Conservation (phyloP, 1,140 invertebrate genomes). For the Euschistus heros region DNA sequence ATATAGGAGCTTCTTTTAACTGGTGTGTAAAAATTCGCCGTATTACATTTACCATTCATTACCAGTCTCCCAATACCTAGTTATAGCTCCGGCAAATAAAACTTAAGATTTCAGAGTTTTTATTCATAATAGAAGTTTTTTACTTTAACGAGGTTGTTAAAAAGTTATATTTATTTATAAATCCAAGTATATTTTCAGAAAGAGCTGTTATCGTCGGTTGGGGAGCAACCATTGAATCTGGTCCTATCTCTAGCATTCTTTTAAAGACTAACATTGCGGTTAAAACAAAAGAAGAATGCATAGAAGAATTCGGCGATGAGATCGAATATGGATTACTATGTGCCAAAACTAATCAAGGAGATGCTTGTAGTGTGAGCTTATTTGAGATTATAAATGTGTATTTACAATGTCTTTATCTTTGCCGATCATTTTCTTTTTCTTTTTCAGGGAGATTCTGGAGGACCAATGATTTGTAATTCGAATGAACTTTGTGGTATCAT, state of each 20-base stretch:
- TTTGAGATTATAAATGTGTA: neutral
- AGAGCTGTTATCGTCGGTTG: constrained; percentile 6
- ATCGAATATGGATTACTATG: neutral
- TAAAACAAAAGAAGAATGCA: neutral
- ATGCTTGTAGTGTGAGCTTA: constrained; percentile 1
- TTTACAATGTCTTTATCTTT: neutral
- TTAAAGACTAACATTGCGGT: neutral
- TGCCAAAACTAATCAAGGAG: neutral
- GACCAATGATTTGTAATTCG: neutral
- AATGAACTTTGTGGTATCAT: constrained; percentile 6
- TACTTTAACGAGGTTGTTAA: too few relatives aligned
- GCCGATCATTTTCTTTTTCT: too few relatives aligned
- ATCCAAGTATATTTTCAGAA: too few relatives aligned
- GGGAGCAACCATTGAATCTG: constrained; percentile 2
- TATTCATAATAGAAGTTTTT: too few relatives aligned
- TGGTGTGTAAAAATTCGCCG: too few relatives aligned
- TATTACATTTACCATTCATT: too few relatives aligned
- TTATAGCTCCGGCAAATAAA: too few relatives aligned
- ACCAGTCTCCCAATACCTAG: too few relatives aligned
- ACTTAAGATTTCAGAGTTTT: too few relatives aligned
- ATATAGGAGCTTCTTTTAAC: too few relatives aligned
- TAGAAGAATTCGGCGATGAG: constrained; percentile 10
- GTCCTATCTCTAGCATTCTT: neutral
- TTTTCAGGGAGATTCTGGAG: constrained; percentile 18
- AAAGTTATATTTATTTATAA: too few relatives aligned